Evolutionary conservation across 2,888 invertebrate species (phyloP), one percentile per base, ranked within the genome.

Genomic region (Corythucha ciliata): DNA sequence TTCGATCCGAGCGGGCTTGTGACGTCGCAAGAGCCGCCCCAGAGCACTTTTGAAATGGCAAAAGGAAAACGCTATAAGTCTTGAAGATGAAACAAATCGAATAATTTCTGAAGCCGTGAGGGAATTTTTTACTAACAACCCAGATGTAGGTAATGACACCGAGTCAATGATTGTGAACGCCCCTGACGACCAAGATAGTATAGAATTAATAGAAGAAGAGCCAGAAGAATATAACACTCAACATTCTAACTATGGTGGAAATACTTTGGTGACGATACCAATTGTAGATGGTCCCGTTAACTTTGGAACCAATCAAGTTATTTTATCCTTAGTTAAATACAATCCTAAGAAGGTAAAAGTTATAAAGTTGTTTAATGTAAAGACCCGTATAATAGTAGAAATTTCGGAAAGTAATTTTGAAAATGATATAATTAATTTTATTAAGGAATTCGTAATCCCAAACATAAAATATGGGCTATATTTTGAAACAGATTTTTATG

Each of bases 381-480:
- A 26, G 18, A 26, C 42, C 3, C 14, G 42, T 20, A 42, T 26
- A 6, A 4, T 3, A 2, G 14, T 42, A 27, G 20, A 25, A 4
- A 7, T 27, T 3, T 26, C 26, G 14, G 24, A 2, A 8, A 3
- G 27, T 8, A 42, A 42, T 10, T 22, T 42, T 4, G 42, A 46
- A 46, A 8, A 22, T 12, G 46, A 46, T 7, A 5, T 34, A 7
- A 24, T 34, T 8, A 46, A 34, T 4, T 46, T 34, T 22, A 16
- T 46, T 3, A 32, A 34, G n/a, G 46, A 46, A 46, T 34, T 22
- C 22, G 16, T 46, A 10, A 7, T 2, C 4, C 46, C 46, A n/a
- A 46, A 46, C 16, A 21, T 7, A 3, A 32, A 29, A 16, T 45
- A 40, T 22, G 45, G 45, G 18, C 12, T 45, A 36, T 45, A 36